Evolutionary conservation across 2,888 invertebrate species (phyloP), one percentile per base, ranked within the genome.

Genomic region (Xestia c-nigrum): DNA sequence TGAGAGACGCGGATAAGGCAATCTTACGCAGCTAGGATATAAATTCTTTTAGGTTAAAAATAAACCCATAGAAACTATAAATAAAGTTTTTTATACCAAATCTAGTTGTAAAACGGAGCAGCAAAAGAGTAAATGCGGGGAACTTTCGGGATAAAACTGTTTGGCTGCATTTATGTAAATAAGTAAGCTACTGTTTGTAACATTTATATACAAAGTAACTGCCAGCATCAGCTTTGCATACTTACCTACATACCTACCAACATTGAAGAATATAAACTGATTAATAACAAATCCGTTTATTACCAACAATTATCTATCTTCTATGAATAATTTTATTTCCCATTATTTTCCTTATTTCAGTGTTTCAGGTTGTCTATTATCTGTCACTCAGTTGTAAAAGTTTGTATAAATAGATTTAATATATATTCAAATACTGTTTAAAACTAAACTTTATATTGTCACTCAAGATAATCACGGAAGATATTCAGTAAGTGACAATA

Each of bases 71-170:
- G 14, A 43, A 24, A 66, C 6, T 40, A 50, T 80, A 76, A 64
- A 38, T 61, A 57, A 74, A 84, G 52, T 69, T 83, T 81, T 81
- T 78, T 24, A 79, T 67, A 52, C 21, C 19, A 38, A 31, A 65
- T 7, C 2, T 50, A 46, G 50, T 24, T 80, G 46, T 82, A 80
- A 70, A 75, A 66, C 19, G 14, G 0, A 70, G 24, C 43, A 63
- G n/a, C 67, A 65, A 64, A 67, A 64, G 16, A 70, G 43, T 75
- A 38, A 79, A 74, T 50, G 16, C 4, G 10, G 43, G 43, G 31
- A 84, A 72, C 57, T 84, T 82, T 84, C 38, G 67, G 38, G 52
- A 71, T 82, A 82, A 80, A 67, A 71, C 57, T 75, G 59, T 82
- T 80, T 84, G 59, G 43, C 69, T 80, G 74, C 69, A 74, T 61